Conservation (phyloP, 2,113 vertebrate genomes). For the Triplophysa siluroides region DNA sequence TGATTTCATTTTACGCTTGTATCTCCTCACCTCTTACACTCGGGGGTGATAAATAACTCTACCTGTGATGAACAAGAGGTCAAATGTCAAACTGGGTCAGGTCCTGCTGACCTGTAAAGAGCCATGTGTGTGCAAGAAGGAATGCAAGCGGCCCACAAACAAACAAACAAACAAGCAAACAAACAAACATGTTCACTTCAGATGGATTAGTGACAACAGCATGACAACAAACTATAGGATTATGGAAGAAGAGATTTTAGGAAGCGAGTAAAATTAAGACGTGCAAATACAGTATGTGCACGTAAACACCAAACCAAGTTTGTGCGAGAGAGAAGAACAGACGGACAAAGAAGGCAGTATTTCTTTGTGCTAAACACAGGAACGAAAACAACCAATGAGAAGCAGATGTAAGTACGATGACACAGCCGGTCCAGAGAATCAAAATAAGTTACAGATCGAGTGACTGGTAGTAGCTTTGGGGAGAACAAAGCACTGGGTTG, state of each 20-base stretch:
- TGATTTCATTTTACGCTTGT: neutral
- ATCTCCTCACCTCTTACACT: slow-evolving; percentile 15
- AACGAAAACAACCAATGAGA: slow-evolving; percentile 56
- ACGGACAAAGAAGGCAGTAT: neutral
- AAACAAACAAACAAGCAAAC: neutral
- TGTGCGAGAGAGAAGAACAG: neutral
- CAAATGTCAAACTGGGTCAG: slow-evolving; percentile 12
- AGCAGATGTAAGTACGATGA: slow-evolving; percentile 57
- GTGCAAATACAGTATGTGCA: neutral
- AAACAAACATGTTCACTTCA: neutral
- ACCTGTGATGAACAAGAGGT: neutral
- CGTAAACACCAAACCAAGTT: neutral
- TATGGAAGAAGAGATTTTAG: slow-evolving; percentile 8
- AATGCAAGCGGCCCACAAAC: neutral
- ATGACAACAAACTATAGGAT: slow-evolving; percentile 16
- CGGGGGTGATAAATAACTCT: slow-evolving; percentile 13
- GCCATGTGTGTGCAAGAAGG: neutral
- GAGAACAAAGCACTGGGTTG: neutral
- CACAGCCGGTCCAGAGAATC: slow-evolving; percentile 49
- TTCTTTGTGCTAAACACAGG: slow-evolving; percentile 44
- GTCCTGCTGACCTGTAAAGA: neutral
- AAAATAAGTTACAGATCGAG: slow-evolving; percentile 52
- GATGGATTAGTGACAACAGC: neutral
- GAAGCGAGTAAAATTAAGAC: neutral
- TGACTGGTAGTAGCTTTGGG: slow-evolving; percentile 24